Base-by-base conservation (phyloP, 2,113 vertebrate genomes). In the Chaenocephalus aceratus region DNA sequence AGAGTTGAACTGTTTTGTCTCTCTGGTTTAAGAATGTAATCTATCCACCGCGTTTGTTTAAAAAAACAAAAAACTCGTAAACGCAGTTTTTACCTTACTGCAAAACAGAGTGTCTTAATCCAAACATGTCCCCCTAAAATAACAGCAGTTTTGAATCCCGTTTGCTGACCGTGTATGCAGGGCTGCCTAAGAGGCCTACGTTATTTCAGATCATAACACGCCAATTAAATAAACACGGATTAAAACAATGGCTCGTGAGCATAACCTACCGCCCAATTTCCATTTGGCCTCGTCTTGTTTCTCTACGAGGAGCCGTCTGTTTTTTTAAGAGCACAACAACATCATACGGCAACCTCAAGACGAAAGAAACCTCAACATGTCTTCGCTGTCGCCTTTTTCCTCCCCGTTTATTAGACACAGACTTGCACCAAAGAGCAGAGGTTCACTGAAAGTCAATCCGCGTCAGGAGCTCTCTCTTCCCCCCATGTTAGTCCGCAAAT, bases 401-500 rank as follows among this genome's bases (percentile, higher is more conserved):
- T 90, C 77, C 75, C 92, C 85, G 72, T 65, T 79, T 84, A 83
- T 84, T 26, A 73, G 79, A 85, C 83, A 41, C 36, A 81, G 80
- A 83, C 82, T 80, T 69, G 82, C 36, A 61, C 69, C 83, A 72
- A 83, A 75, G 80, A 92, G 82, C 85, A 80, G 90, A 84, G 88
- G 88, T 89, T 88, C 87, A 89, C 90, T 89, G 80, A 80, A 81
- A 92, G 86, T 82, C 92, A 90, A 85, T 88, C 86, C 89, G 82
- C 90, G 83, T 88, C 86, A 90, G 86, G 86, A 90, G 89, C 87
- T 72, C 73, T 84, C 65, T 61, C 72, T 86, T 84, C 82, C 84
- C 92, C 93, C 93, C 94, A 93, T 93, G 87, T 89, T 89, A 82
- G 84, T 91, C 90, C 85, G 86, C 83, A 79, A 83, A 85, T 90